A percentile compares a stretch with the other conserved stretches of the same genome.
phyloP scores from a whole-genome alignment of 2,797 vertebrate genomes.

The Carduelis carduelis region DNA sequence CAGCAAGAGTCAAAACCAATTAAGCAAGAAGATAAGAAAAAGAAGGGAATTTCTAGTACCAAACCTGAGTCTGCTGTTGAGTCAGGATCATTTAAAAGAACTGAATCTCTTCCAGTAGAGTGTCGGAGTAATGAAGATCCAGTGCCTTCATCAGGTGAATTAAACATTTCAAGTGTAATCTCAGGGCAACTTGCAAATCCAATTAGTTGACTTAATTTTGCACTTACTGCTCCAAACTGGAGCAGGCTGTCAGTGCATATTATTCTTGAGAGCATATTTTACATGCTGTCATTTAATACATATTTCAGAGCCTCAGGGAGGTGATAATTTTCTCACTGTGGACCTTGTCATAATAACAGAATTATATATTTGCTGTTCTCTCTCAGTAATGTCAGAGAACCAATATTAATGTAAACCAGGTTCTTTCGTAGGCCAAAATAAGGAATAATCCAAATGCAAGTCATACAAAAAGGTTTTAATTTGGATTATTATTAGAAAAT shows the following conservation, averaged over 20 bases:
- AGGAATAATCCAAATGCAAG: not conserved
- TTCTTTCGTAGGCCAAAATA: not conserved
- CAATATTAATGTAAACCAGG: not conserved
- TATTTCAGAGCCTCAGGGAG: not conserved
- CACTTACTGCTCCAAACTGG: not conserved
- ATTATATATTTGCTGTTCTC: not conserved
- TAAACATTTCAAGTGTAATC: not conserved
- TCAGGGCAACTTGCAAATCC: conserved; percentile 30
- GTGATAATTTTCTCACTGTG: not conserved
- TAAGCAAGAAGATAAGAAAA: not conserved
- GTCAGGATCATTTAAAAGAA: not conserved
- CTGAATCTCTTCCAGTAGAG: not conserved
- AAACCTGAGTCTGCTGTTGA: not conserved
- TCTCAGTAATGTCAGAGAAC: not conserved
- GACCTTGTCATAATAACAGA: not conserved
- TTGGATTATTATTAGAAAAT: not conserved
- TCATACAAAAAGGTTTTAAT: not conserved
- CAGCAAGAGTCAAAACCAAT: conserved; percentile 19
- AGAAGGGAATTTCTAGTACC: not conserved
- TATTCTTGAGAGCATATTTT: not conserved
- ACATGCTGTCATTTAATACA: not conserved
- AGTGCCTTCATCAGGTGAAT: conserved; percentile 52
- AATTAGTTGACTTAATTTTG: conserved; percentile 23
- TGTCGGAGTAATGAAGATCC: not conserved
- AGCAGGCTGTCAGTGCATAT: not conserved